These are phyloP conservation scores for Pogonomyrmex californicus DNA, from an alignment of 1,140 invertebrate genomes.

Conservation along the genomic window DNA sequence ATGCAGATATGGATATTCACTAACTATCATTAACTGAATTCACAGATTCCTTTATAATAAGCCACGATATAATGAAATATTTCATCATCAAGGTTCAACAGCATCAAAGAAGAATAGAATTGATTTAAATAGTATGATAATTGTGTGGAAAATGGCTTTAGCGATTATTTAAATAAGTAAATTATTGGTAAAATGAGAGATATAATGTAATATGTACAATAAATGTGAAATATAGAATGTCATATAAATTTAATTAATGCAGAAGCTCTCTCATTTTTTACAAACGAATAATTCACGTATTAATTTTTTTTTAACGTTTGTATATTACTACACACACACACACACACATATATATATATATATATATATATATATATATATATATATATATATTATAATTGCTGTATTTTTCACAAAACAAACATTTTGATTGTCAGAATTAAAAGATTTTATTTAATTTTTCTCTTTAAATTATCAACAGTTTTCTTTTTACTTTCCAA, in stretches of 20 bases:
- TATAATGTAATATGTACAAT: conserved; percentile 11
- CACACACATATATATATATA: too few relatives aligned
- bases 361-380: too few relatives aligned
- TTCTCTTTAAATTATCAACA: not conserved
- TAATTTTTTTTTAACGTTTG: not conserved
- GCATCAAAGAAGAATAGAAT: conserved; percentile 55
- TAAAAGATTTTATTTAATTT: not conserved
- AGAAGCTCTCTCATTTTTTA: not conserved
- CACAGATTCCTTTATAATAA: conserved; percentile 15
- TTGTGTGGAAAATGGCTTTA: conserved; percentile 46
- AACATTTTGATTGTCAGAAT: not conserved
- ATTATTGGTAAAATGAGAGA: conserved; percentile 44
- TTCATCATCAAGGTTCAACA: conserved; percentile 20
- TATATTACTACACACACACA: not conserved
- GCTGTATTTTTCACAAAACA: not conserved
- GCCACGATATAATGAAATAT: conserved; percentile 10
- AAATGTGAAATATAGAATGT: conserved; percentile 38
- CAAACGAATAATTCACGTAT: conserved; percentile 11
- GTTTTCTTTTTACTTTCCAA: not conserved
- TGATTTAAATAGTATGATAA: conserved; percentile 50
- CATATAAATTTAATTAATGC: conserved; percentile 38
- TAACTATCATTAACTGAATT: conserved; percentile 14
- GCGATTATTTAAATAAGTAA: conserved; percentile 52
- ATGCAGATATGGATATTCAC: conserved; percentile 13
- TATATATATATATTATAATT: not conserved